These are phyloP conservation scores for Tragulus kanchil DNA, from an alignment of 2,113 vertebrate genomes.

Conservation along the genomic window DNA sequence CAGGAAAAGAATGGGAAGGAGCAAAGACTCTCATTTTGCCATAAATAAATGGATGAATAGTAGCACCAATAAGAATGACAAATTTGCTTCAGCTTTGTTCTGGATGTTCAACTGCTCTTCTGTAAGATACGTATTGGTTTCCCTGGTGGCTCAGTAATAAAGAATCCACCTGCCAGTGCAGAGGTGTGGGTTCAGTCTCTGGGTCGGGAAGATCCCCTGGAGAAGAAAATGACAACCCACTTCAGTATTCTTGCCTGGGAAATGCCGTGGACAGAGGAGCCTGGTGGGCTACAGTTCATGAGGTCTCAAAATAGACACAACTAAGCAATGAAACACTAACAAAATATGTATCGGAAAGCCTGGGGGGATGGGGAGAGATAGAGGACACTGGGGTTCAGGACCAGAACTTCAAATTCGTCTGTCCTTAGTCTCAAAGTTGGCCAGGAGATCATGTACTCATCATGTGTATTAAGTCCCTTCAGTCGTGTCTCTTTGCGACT, in stretches of 20 bases:
- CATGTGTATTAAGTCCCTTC: no score
- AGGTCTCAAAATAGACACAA: background rate
- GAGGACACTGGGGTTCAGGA: background rate
- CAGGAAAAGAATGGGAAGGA: background rate
- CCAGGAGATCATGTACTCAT: background rate
- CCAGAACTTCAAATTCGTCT: background rate
- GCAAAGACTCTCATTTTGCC: background rate
- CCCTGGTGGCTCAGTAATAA: background rate
- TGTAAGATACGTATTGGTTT: background rate
- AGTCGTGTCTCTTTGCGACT: no score
- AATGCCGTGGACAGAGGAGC: background rate
- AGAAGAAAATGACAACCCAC: background rate
- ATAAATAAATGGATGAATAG: background rate
- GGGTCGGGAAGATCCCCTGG: background rate
- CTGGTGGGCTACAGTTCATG: background rate
- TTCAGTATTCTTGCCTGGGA: background rate
- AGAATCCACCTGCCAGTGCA: background rate
- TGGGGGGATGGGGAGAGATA: accelerated
- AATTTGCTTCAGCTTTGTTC: background rate
- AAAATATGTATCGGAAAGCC: background rate
- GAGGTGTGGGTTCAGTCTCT: background rate
- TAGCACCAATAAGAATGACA: background rate
- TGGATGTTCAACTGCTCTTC: background rate
- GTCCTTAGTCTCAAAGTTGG: background rate
- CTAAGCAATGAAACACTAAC: background rate